Evolutionary conservation across 2,113 vertebrate genomes (phyloP), one percentile per base, ranked within the genome.

Genomic region (Indicator maculatus): DNA sequence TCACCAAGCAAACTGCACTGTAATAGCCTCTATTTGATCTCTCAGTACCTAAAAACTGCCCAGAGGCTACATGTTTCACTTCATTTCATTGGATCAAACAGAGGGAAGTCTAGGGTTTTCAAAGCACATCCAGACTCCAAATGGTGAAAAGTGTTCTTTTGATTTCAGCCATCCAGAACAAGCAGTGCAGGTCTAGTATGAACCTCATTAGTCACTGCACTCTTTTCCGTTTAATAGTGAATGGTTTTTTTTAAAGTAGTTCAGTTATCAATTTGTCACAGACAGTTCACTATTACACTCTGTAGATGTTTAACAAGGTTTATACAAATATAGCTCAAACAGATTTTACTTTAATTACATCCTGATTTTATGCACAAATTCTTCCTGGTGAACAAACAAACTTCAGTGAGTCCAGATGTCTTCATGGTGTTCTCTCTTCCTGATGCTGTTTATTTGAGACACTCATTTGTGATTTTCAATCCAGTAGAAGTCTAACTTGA

Each of bases 1-100:
- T 98, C 97, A 98, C 97, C 95, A 97, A 95, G 86, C 97, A 97
- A 97, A 98, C 98, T 98, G 97, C 81, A 63, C 79, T 84, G 81
- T 98, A 98, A 98, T 98, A 98, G 96, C 97, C 97, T 97, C 97
- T 95, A 98, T 98, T 98, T 98, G 96, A 98, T 98, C 97, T 97
- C 96, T 83, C 96, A 95, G 88, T 97, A 96, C 95, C 95, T 96
- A 96, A 98, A 98, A 98, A 90, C 86, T 97, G 96, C 97, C 97
- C 95, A 91, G 78, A 95, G 95, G 95, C 94, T 97, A 89, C 92
- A 86, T 80, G 93, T 97, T 97, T 97, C 93, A 96, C 93, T 97
- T 96, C 90, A 87, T 98, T 97, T 96, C 95, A 86, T 97, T 90
- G 96, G 95, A 97, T 97, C 96, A 98, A 97, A 98, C 95, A 83